phyloP scores from a whole-genome alignment of 2,797 vertebrate genomes.

The Pantherophis vulpinus region DNA sequence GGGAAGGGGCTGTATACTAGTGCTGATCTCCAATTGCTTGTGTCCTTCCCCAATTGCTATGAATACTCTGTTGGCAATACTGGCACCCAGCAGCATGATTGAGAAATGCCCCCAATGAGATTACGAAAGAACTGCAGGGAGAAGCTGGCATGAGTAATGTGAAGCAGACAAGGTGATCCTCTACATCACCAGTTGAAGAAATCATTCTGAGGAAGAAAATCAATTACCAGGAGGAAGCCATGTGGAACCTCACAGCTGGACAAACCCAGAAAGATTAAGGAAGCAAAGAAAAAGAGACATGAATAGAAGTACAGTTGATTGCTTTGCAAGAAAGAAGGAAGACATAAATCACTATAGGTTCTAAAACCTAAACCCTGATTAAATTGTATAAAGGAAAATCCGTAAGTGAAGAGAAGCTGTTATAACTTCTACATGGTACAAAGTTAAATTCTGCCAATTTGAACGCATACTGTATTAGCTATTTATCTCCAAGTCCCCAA shows the following conservation, averaged over 20 bases:
- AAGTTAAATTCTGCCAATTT: not conserved
- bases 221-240: not conserved
- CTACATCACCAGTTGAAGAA: not conserved
- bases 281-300: not conserved
- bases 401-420: not conserved
- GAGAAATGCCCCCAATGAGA: not conserved
- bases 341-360: not conserved
- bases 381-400: not conserved
- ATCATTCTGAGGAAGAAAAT: not conserved
- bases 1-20: not conserved
- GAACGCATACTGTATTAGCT: not conserved
- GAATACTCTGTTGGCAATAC: not conserved
- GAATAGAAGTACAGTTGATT: not conserved
- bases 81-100: not conserved
- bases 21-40: not conserved
- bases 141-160: not conserved
- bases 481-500: not conserved
- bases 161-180: not conserved
- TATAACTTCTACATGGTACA: not conserved
- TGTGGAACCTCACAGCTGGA: not conserved
- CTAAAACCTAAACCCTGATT: not conserved
- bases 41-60: not conserved
- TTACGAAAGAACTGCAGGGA: not conserved
- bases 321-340: not conserved
- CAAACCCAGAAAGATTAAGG: not conserved